Evolutionary conservation across 2,888 invertebrate species (phyloP), one percentile per base, ranked within the genome.

Genomic region (Brassicogethes aeneus): DNA sequence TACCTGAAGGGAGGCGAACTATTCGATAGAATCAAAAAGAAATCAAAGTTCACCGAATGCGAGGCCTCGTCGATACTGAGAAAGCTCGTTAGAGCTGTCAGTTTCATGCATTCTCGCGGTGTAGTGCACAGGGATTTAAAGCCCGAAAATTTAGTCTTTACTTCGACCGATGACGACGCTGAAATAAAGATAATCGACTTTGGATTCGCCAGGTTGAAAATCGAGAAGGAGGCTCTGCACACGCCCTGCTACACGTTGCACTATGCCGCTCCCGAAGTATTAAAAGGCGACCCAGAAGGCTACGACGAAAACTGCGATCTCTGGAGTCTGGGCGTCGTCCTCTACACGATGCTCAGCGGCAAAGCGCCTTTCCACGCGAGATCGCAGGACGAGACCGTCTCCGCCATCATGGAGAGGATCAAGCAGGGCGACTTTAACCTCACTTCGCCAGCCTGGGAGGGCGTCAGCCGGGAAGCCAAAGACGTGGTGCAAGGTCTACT

Each of bases 181-280:
- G 73, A 76, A 51, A 77, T 96, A 14, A 93, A 94, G 64, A 80
- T 97, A 31, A 89, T 96, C 1, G 97, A 97, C 70, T 97, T 97
- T 67, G 96, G 97, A 7, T 95, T 95, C 70, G 93, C 96, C 12
- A 74, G 89, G n/a, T 66, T 80, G 49, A 80, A 82, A 57, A 77
- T 75, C 34, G 72, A 76, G 43, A 72, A 74, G 40, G 76, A 77
- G 54, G 67, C 72, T 1, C 64, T 81, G 56, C 77, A 75, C 68
- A 92, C 93, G 0, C 95, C 96, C 0, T 95, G 96, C 63, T 97
- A 90, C 65, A 95, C 96, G 40, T 68, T 93, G 34, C 85, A 87
- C 56, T 97, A 96, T 70, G 96, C 94, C 0, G 94, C 96, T 1
- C 96, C 96, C 0, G 96, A 97, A 65, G 90, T 95, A 8, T 73